phyloP scores from a whole-genome alignment of 2,888 invertebrate species.

The Ennomos fuscantarius region DNA sequence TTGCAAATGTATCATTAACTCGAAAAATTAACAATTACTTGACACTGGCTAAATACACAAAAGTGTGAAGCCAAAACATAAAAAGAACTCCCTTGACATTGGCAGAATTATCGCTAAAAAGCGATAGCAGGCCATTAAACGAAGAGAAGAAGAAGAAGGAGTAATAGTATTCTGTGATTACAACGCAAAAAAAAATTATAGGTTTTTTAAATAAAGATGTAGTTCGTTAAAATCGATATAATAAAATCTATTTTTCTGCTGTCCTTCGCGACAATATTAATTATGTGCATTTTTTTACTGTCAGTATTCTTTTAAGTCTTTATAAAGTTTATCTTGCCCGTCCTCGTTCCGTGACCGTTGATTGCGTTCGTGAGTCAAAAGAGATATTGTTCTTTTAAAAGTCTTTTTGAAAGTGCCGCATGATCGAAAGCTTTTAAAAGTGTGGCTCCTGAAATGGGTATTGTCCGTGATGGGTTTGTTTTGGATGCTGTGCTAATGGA shows the following conservation, averaged over 20 bases:
- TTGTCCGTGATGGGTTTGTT: constrained; percentile 5
- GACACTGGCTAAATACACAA: too few relatives aligned
- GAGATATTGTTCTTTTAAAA: constrained; percentile 72
- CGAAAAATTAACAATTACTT: too few relatives aligned
- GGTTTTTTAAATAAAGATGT: background rate
- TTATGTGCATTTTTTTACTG: constrained; percentile 32
- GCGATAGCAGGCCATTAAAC: too few relatives aligned
- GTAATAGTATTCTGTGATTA: too few relatives aligned
- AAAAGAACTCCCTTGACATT: too few relatives aligned
- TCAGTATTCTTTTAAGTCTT: constrained; percentile 39
- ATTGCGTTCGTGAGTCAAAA: constrained; percentile 70
- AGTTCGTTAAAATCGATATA: background rate
- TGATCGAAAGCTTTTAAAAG: constrained; percentile 68
- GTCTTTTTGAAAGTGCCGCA: constrained; percentile 51
- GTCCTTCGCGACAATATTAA: constrained; percentile 22
- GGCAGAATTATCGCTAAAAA: too few relatives aligned
- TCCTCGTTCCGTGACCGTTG: constrained; percentile 57
- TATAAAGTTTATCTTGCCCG: constrained; percentile 26
- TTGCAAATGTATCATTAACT: too few relatives aligned
- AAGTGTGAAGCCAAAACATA: too few relatives aligned
- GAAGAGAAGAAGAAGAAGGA: too few relatives aligned
- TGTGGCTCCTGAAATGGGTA: constrained; percentile 15
- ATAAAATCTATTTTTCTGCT: constrained; percentile 1
- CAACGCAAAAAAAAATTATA: constrained; percentile 5
- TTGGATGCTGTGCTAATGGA: too few relatives aligned